Conservation (phyloP, 2,113 vertebrate species). For the Nanorana parkeri region DNA sequence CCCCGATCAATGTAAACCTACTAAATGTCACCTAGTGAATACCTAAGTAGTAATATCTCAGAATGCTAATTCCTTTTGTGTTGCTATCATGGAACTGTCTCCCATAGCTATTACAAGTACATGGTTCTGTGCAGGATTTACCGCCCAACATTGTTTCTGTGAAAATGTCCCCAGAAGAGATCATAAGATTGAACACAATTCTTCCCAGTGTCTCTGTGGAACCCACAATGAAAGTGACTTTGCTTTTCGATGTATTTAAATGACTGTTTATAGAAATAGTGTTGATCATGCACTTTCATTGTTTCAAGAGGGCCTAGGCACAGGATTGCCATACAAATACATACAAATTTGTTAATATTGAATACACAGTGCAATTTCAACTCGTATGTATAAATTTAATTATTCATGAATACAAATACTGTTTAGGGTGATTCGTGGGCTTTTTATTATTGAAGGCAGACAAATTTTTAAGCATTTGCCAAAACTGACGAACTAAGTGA, state of each 20-base stretch:
- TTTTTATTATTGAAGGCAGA: no score
- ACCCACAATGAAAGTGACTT: conserved; percentile 22
- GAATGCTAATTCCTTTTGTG: conserved; percentile 39
- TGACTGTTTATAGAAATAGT: conserved; percentile 26
- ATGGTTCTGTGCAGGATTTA: conserved; percentile 24
- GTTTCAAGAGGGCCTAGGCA: background rate
- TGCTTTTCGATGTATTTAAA: conserved; percentile 34
- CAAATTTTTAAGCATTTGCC: no score
- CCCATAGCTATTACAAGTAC: conserved; percentile 35
- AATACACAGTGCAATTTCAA: background rate
- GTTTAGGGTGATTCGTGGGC: no score
- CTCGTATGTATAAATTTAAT: no score
- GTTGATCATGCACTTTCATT: conserved; percentile 25
- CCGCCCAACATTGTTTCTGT: conserved; percentile 5
- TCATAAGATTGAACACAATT: conserved; percentile 35
- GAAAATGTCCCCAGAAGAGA: conserved; percentile 34
- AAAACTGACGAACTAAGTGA: no score
- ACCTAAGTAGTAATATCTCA: conserved; percentile 44
- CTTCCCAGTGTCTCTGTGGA: background rate
- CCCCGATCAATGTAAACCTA: conserved; percentile 41
- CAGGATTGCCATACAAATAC: background rate
- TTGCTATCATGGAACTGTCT: conserved; percentile 17
- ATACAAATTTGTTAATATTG: background rate
- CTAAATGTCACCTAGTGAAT: conserved; percentile 53
- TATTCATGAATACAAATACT: no score